These are phyloP conservation scores for Archivesica marissinica DNA, from an alignment of 1,140 invertebrate species.

Conservation along the genomic window DNA sequence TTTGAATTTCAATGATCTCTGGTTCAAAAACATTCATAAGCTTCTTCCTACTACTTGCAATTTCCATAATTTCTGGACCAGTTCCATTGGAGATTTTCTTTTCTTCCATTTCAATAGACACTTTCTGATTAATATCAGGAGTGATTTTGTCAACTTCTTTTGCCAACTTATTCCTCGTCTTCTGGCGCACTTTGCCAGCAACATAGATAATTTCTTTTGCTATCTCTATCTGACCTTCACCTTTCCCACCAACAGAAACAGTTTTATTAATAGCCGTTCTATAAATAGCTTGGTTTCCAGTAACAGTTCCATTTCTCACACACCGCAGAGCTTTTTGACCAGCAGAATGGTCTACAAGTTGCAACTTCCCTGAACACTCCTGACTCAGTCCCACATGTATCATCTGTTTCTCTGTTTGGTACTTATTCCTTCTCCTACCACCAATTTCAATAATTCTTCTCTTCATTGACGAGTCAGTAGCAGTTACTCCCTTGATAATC, in stretches of 20 bases:
- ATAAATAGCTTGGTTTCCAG: conserved; percentile 8
- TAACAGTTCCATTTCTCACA: background rate
- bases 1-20: conserved; percentile 12
- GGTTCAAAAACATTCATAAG: background rate
- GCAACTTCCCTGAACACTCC: conserved; percentile 40
- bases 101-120: background rate
- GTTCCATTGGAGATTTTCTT: background rate
- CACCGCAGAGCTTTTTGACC: conserved; percentile 5
- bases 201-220: conserved; percentile 32
- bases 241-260: background rate
- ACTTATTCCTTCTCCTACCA: conserved; percentile 26
- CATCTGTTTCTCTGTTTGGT: conserved; percentile 21
- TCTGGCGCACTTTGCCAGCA: conserved; percentile 18
- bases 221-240: background rate
- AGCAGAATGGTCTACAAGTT: conserved; percentile 3
- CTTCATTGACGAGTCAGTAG: background rate
- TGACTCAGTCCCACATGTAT: conserved; percentile 32
- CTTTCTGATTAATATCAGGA: background rate
- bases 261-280: conserved; percentile 1
- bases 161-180: conserved; percentile 39
- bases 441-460: conserved; percentile 39
- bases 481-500: conserved; percentile 7
- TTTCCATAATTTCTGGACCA: background rate
- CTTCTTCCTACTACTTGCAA: background rate
- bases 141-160: background rate